These are phyloP conservation scores for Ellobium chinense DNA, from an alignment of 2,888 invertebrate genomes.

Conservation along the genomic window DNA sequence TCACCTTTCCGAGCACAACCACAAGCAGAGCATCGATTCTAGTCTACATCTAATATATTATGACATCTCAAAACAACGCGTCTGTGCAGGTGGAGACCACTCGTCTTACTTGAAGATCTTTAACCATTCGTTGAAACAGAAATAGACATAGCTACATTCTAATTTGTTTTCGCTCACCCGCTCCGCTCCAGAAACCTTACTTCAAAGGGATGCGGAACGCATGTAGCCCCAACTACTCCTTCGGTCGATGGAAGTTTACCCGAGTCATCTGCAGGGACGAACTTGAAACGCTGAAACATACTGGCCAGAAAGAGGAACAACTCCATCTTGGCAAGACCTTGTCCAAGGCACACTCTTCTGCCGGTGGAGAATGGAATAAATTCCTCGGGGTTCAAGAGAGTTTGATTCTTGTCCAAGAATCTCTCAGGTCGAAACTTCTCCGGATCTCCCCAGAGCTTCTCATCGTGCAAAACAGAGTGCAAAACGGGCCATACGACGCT, in stretches of 20 bases:
- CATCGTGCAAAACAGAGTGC: constrained; percentile 62
- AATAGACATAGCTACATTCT: no score
- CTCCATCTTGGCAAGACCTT: constrained; percentile 43
- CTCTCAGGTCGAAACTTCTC: constrained; percentile 64
- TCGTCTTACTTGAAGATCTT: no score
- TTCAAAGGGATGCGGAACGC: constrained; percentile 10
- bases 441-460: constrained; percentile 58
- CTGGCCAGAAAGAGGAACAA: constrained; percentile 40
- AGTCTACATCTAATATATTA: no score
- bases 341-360: constrained; percentile 37
- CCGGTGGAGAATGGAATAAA: constrained; percentile 49
- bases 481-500: constrained; percentile 59
- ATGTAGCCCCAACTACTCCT: constrained; percentile 1
- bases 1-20: no score
- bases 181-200: background rate
- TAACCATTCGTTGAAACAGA: no score
- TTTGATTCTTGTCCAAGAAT: constrained; percentile 58
- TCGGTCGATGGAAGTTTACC: background rate
- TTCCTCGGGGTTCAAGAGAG: constrained; percentile 46
- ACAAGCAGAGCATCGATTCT: no score
- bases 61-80: no score
- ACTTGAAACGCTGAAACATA: constrained; percentile 43
- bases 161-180: no score
- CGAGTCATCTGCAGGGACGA: constrained; percentile 10
- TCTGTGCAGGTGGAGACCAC: no score